Base-by-base conservation (phyloP, 2,113 vertebrate genomes). In the Micromys minutus region DNA sequence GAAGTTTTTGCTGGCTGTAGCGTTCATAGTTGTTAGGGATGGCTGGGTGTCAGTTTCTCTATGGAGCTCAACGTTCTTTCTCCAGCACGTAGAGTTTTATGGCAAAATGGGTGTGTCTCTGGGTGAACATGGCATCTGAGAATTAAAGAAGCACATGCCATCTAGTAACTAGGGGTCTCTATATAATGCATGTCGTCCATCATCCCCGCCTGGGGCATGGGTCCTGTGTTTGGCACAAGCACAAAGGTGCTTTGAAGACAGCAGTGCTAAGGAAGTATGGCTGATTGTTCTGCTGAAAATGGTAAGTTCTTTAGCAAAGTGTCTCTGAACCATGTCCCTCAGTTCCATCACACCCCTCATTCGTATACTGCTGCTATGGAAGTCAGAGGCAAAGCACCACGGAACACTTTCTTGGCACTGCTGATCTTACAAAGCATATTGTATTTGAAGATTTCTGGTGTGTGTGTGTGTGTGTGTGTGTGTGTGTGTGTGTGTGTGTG, bases 81-180 rank as follows among this genome's bases (percentile, higher is more conserved):
- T 74, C 39, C 3, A 55, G 4, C 24, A 42, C 0, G 1, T 13
- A 31, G 39, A 7, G 11, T 0, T 91, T 55, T 45, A 8, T 5
- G 69, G 71, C 52, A 89, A 47, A 85, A 65, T 65, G 65, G 31
- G 26, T 92, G 61, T 19, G 29, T 81, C 85, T 21, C 16, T 5
- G 65, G 1, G 31, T 29, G 31, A n/a, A 17, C 3, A 0, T 17
- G 71, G 5, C 59, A 39, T n/a, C 19, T 31, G 19, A 47, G 65
- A 63, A 24, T 36, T 9, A 57, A 52, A 12, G 11, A 76, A 50
- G 29, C 4, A 42, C n/a, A 39, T 4, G 26, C 5, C 61, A 10
- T 5, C 3, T 0, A 5, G 19, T 85, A 85, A 86, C 9, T 5
- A 77, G 61, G 9, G 34, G 15, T 42, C 42, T 26, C 17, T 3